These are phyloP conservation scores for Sympetrum striolatum DNA, from an alignment of 2,888 invertebrate genomes.

Conservation along the genomic window DNA sequence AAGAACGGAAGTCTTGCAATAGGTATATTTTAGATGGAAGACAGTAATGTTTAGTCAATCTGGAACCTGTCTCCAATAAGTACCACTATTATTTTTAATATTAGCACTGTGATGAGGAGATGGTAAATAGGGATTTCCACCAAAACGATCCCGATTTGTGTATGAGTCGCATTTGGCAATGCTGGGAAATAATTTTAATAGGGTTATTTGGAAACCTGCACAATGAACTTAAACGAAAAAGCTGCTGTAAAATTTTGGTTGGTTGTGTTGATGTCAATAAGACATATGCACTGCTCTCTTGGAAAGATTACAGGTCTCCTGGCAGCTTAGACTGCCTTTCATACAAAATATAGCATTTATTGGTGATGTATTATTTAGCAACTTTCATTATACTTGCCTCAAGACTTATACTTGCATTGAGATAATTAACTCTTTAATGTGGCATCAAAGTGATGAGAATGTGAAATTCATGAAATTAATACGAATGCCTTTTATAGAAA, in stretches of 20 bases:
- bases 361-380: not conserved
- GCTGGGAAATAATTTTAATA: conserved; percentile 27
- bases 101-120: conserved; percentile 31
- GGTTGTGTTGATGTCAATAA: not conserved
- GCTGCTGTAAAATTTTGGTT: conserved; percentile 2
- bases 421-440: conserved; percentile 5
- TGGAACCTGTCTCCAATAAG: conserved; percentile 25
- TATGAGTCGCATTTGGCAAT: conserved; percentile 24
- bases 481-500: conserved; percentile 27
- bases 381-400: not conserved
- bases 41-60: conserved; percentile 27
- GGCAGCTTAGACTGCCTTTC: not conserved
- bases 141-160: conserved; percentile 1
- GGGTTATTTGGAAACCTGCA: conserved; percentile 35
- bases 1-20: conserved; percentile 6
- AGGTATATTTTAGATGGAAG: conserved; percentile 34
- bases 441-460: conserved; percentile 21
- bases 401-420: conserved; percentile 17
- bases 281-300: conserved; percentile 25
- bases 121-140: not conserved
- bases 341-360: conserved; percentile 1
- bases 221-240: conserved; percentile 12
- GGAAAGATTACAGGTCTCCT: conserved; percentile 27
- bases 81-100: conserved; percentile 16
- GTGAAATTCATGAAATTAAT: conserved; percentile 1